phyloP scores from a whole-genome alignment of 2,888 invertebrate species.

The Amiota mariae region DNA sequence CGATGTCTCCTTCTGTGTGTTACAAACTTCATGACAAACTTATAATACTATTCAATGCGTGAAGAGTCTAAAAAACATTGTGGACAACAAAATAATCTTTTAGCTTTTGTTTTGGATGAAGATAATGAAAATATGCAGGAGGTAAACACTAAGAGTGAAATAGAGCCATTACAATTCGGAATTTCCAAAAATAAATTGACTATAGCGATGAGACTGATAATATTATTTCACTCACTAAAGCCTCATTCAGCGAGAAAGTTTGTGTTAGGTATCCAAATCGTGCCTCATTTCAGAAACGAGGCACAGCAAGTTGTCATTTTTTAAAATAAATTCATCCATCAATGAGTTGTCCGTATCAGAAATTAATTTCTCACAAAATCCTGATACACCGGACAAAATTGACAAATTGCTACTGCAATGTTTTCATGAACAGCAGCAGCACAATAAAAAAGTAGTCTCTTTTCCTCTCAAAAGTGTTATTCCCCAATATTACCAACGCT shows the following conservation, averaged over 20 bases:
- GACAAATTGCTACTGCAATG: slow-evolving; percentile 30
- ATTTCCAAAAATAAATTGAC: too few relatives aligned
- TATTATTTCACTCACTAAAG: neutral
- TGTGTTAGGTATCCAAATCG: slow-evolving; percentile 45
- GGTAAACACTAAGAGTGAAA: too few relatives aligned
- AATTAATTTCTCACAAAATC: slow-evolving; percentile 74
- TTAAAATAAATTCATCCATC: slow-evolving; percentile 77
- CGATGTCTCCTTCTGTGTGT: too few relatives aligned
- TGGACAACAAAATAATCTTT: too few relatives aligned
- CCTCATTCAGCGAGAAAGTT: slow-evolving; percentile 49
- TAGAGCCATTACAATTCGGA: too few relatives aligned
- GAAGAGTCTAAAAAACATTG: too few relatives aligned
- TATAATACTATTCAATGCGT: too few relatives aligned
- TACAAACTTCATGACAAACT: too few relatives aligned
- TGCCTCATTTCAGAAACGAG: slow-evolving; percentile 62
- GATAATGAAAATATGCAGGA: too few relatives aligned
- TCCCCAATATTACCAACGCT: slow-evolving; percentile 63
- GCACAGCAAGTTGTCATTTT: slow-evolving; percentile 66
- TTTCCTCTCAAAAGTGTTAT: slow-evolving; percentile 42
- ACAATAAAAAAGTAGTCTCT: slow-evolving; percentile 6
- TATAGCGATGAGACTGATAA: too few relatives aligned
- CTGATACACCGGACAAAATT: slow-evolving; percentile 66
- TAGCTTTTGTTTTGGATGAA: too few relatives aligned
- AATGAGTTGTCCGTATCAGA: slow-evolving; percentile 81
- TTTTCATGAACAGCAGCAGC: slow-evolving; percentile 9